Evolutionary conservation across 2,113 vertebrate genomes (phyloP).

Genomic region (Gadus macrocephalus): DNA sequence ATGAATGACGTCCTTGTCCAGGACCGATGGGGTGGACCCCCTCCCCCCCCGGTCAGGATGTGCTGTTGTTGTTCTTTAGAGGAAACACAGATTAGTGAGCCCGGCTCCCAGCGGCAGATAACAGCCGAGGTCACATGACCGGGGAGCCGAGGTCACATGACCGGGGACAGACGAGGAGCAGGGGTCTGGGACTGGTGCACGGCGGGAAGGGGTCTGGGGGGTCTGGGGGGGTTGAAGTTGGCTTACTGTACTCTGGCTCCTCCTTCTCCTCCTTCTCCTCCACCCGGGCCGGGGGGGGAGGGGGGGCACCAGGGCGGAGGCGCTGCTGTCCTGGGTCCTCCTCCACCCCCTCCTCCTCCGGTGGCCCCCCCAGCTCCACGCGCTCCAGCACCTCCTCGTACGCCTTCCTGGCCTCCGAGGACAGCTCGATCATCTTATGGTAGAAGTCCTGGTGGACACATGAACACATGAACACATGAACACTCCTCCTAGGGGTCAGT

Average conservation of each 20-base stretch:
- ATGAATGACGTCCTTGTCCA: too few species aligned
- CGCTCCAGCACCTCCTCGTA: constrained; percentile 85
- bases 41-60: too few species aligned
- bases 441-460: constrained; percentile 79
- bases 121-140: too few species aligned
- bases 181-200: too few species aligned
- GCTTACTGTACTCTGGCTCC: constrained; percentile 86
- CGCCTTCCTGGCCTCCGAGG: constrained; percentile 81
- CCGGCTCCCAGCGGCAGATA: constrained; percentile 6
- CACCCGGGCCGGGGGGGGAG: constrained; percentile 2
- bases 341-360: constrained; percentile 8
- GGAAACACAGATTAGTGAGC: too few species aligned
- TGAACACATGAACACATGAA: too few species aligned
- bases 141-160: too few species aligned
- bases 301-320: constrained; percentile 21
- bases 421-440: constrained; percentile 92
- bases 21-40: too few species aligned
- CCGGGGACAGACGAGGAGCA: too few species aligned
- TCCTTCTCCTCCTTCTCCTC: constrained; percentile 29
- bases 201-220: too few species aligned
- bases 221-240: not conserved
- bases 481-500: too few species aligned
- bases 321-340: constrained; percentile 19
- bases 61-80: too few species aligned
- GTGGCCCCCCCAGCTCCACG: constrained; percentile 48